Evolutionary conservation across 2,888 invertebrate species (phyloP).

Genomic region (Synergus umbraculus): DNA sequence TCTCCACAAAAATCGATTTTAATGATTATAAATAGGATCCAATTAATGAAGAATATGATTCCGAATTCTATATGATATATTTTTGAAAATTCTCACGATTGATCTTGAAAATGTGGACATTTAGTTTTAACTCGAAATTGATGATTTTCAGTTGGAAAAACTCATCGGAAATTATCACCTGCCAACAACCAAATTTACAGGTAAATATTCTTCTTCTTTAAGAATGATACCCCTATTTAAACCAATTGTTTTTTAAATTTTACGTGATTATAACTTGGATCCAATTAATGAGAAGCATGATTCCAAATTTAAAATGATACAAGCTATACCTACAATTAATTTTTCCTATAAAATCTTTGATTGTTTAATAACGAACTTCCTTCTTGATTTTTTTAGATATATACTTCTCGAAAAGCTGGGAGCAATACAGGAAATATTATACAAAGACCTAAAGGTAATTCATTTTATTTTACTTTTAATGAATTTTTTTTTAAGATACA

Average conservation of each 20-base stretch:
- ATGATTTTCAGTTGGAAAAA: not conserved
- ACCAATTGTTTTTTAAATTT: not conserved
- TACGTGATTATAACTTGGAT: not conserved
- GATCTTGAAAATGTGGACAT: not conserved
- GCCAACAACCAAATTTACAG: not conserved
- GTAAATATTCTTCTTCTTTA: not conserved
- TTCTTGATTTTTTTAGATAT: not conserved
- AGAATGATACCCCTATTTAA: not conserved
- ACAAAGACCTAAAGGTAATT: too few relatives aligned
- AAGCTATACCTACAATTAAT: not conserved
- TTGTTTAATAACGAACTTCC: not conserved
- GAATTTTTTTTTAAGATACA: too few relatives aligned
- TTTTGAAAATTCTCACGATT: not conserved
- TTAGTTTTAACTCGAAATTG: not conserved
- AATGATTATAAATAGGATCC: conserved; percentile 4
- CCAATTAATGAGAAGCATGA: not conserved
- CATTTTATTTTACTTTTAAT: too few relatives aligned
- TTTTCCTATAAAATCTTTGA: not conserved
- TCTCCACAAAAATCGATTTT: not conserved
- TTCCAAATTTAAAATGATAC: not conserved
- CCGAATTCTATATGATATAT: not conserved
- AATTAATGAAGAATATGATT: not conserved
- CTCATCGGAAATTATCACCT: not conserved
- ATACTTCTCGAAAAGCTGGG: not conserved
- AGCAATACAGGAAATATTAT: not conserved